A percentile compares a stretch with the other conserved stretches of the same genome.
Conservation (phyloP, 2,888 invertebrate species). For the Pammene fasciana region DNA sequence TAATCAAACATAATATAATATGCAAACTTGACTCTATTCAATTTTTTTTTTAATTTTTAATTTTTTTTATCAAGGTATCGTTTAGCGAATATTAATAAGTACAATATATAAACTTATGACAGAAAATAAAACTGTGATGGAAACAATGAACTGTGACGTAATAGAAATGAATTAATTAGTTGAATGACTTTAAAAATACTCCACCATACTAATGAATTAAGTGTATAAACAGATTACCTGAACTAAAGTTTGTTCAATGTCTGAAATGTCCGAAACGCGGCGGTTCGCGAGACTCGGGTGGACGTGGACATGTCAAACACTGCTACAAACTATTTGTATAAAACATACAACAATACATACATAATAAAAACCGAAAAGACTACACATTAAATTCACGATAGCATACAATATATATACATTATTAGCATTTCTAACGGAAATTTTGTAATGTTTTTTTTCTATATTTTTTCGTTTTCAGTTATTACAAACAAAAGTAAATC, state of each 20-base stretch:
- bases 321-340: slow-evolving; percentile 56
- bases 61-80: slow-evolving; percentile 68
- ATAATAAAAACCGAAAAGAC: slow-evolving; percentile 66
- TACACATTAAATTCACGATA: slow-evolving; percentile 74
- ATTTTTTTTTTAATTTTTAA: slow-evolving; percentile 71
- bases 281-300: slow-evolving; percentile 41
- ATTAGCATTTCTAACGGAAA: slow-evolving; percentile 69
- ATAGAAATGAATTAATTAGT: slow-evolving; percentile 68
- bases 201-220: slow-evolving; percentile 65
- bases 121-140: slow-evolving; percentile 59
- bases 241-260: slow-evolving; percentile 52
- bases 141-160: slow-evolving; percentile 39
- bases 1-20: slow-evolving; percentile 80
- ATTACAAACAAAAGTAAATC: slow-evolving; percentile 79
- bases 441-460: slow-evolving; percentile 69
- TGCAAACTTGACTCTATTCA: slow-evolving; percentile 71
- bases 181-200: slow-evolving; percentile 66
- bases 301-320: slow-evolving; percentile 58
- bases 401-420: slow-evolving; percentile 75
- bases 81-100: slow-evolving; percentile 82
- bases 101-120: slow-evolving; percentile 78
- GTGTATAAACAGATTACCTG: slow-evolving; percentile 56
- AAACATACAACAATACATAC: slow-evolving; percentile 62
- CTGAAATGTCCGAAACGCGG: slow-evolving; percentile 51
- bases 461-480: slow-evolving; percentile 72